phyloP scores from a whole-genome alignment of 2,797 vertebrate genomes.

The Apogon talboti region DNA sequence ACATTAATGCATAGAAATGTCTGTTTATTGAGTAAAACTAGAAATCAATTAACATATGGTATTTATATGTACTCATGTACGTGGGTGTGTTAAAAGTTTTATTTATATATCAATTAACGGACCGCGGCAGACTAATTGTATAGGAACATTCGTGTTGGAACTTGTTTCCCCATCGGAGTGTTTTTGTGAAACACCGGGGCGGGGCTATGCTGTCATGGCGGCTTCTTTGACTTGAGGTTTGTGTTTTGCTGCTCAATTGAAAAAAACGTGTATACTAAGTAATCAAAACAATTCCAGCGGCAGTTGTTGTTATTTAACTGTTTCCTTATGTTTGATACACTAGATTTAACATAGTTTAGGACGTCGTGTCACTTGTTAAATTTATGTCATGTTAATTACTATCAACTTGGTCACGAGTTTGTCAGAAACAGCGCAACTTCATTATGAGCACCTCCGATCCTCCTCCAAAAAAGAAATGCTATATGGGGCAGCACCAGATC shows the following conservation, averaged over 20 bases:
- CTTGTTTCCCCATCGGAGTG: constrained; percentile 45
- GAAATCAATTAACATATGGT: no score
- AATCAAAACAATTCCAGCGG: background rate
- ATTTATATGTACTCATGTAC: no score
- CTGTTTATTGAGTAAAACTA: no score
- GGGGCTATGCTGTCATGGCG: constrained; percentile 44
- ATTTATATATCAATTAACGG: no score
- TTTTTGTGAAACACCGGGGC: constrained; percentile 55
- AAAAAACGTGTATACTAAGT: constrained; percentile 5
- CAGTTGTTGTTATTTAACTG: background rate
- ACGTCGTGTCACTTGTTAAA: background rate
- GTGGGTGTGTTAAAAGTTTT: no score
- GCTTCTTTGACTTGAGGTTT: constrained; percentile 65
- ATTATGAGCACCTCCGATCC: constrained; percentile 64
- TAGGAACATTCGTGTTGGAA: constrained; percentile 41
- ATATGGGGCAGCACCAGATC: constrained; percentile 83
- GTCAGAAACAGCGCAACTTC: constrained; percentile 1
- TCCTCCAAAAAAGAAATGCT: constrained; percentile 76
- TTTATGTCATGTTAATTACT: constrained; percentile 55
- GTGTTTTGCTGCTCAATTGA: background rate
- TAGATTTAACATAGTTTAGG: constrained; percentile 7
- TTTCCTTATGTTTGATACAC: background rate
- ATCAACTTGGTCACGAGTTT: constrained; percentile 6
- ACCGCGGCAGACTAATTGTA: no score
- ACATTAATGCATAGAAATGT: no score